Conservation (phyloP, 2,113 vertebrate genomes). For the Hemicordylus capensis region DNA sequence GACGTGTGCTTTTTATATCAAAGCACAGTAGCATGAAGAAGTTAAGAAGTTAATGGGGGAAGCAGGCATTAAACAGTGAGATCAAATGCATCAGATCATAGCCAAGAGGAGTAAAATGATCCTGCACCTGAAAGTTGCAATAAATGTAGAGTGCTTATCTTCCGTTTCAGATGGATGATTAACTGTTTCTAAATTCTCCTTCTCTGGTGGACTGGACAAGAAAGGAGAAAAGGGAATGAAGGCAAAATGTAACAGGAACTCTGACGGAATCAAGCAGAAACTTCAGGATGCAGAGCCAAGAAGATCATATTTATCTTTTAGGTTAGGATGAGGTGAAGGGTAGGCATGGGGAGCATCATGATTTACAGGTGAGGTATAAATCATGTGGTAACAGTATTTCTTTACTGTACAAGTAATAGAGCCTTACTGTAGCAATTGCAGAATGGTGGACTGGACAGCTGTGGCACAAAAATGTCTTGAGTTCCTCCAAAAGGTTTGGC, state of each 20-base stretch:
- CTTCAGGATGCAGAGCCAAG: not conserved
- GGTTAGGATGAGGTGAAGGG: not conserved
- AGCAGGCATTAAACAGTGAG: constrained; percentile 63
- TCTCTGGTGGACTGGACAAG: constrained; percentile 16
- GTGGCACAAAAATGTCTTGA: constrained; percentile 9
- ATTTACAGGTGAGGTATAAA: constrained; percentile 23
- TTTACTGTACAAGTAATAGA: not conserved
- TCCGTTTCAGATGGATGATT: constrained; percentile 55
- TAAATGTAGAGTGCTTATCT: constrained; percentile 63
- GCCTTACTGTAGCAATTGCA: constrained; percentile 8
- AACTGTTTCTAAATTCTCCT: constrained; percentile 50
- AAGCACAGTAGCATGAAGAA: constrained; percentile 51
- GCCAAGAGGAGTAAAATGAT: constrained; percentile 59
- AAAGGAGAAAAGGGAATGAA: constrained; percentile 19
- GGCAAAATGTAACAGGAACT: constrained; percentile 36
- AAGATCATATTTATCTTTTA: constrained; percentile 14
- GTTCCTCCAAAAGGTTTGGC: constrained; percentile 29
- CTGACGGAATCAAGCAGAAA: constrained; percentile 40
- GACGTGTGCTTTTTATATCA: constrained; percentile 39
- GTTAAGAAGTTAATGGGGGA: constrained; percentile 57
- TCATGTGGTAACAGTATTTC: not conserved
- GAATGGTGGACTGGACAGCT: not conserved
- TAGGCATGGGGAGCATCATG: not conserved
- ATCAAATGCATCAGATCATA: constrained; percentile 67
- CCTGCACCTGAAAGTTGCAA: constrained; percentile 61